phyloP scores from a whole-genome alignment of 2,888 invertebrate species.

The Trisateles emortualis region DNA sequence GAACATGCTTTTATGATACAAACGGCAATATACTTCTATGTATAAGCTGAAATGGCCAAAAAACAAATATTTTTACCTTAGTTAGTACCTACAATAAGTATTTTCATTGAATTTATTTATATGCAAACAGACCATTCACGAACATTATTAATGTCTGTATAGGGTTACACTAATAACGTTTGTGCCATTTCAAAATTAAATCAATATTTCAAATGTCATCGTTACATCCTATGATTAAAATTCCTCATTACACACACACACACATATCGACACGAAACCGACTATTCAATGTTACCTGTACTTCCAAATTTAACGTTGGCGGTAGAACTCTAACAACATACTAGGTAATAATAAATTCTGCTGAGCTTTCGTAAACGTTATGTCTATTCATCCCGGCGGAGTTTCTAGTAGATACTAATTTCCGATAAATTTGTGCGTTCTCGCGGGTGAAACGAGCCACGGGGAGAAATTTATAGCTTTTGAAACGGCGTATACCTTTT shows the following conservation, averaged over 20 bases:
- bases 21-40: too few relatives aligned
- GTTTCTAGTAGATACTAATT: slow-evolving; percentile 77
- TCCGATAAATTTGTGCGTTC: slow-evolving; percentile 82
- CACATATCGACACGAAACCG: not conserved
- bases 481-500: slow-evolving; percentile 80
- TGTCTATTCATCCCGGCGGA: slow-evolving; percentile 60
- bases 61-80: too few relatives aligned
- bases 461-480: slow-evolving; percentile 79
- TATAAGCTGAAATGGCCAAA: too few relatives aligned
- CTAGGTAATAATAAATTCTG: slow-evolving; percentile 38
- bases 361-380: slow-evolving; percentile 49
- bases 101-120: too few relatives aligned
- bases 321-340: slow-evolving; percentile 1
- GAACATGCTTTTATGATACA: too few relatives aligned
- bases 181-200: too few relatives aligned
- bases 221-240: not conserved
- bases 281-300: slow-evolving; percentile 18
- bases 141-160: too few relatives aligned
- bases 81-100: too few relatives aligned
- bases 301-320: slow-evolving; percentile 2
- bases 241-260: not conserved
- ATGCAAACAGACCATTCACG: too few relatives aligned
- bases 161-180: too few relatives aligned
- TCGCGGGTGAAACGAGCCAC: slow-evolving; percentile 78
- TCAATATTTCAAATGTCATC: too few relatives aligned